Conservation (phyloP, 2,113 vertebrate genomes). For the Tretioscincus oriximinensis region DNA sequence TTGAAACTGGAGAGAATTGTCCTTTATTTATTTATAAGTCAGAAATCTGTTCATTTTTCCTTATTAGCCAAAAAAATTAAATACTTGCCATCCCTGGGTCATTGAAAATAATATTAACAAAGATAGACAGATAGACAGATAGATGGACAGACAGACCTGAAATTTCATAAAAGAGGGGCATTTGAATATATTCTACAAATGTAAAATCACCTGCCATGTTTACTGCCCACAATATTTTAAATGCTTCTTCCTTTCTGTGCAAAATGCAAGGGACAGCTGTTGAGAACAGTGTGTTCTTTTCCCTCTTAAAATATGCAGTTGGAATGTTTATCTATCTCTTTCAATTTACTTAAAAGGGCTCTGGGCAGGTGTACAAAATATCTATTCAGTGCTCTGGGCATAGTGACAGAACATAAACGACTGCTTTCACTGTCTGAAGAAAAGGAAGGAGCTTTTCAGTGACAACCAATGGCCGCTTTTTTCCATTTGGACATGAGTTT, state of each 20-base stretch:
- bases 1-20: slow-evolving; percentile 39
- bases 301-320: slow-evolving; percentile 1
- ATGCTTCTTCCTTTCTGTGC: not conserved
- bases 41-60: slow-evolving; percentile 29
- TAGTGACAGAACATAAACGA: slow-evolving; percentile 16
- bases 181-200: not conserved
- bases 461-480: too few relatives aligned
- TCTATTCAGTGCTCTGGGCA: slow-evolving; percentile 9
- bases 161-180: not conserved
- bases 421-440: not conserved
- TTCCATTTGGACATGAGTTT: too few relatives aligned
- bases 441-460: not conserved
- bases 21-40: slow-evolving; percentile 28
- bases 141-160: not conserved
- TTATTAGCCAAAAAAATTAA: slow-evolving; percentile 9
- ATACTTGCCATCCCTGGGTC: not conserved
- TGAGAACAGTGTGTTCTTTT: not conserved
- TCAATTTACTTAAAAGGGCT: slow-evolving; percentile 22
- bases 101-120: not conserved
- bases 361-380: slow-evolving; percentile 4
- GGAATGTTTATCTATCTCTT: not conserved
- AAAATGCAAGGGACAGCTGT: not conserved
- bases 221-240: not conserved
- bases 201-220: not conserved
- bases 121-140: not conserved